Percentiles rank a stretch among this genome's conserved stretches.
phyloP scores from a whole-genome alignment of 2,113 vertebrate genomes.

The Parus major region DNA sequence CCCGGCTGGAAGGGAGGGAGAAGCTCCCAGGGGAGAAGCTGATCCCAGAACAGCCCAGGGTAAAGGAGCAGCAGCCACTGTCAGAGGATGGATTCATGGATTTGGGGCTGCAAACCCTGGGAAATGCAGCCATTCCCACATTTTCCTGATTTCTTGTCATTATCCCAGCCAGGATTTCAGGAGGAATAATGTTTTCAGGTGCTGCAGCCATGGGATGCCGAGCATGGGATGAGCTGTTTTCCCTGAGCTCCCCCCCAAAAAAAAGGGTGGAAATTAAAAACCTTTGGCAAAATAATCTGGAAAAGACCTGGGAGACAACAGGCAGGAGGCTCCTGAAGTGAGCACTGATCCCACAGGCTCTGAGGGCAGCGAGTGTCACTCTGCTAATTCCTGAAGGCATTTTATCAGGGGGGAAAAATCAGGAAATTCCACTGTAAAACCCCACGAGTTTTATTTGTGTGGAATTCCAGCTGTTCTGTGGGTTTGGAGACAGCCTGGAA shows the following conservation, averaged over 20 bases:
- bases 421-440: background rate
- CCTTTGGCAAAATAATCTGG: background rate
- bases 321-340: background rate
- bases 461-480: background rate
- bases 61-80: background rate
- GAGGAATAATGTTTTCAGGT: no score
- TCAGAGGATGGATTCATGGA: background rate
- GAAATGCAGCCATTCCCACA: background rate
- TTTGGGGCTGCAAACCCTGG: rapidly evolving
- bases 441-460: background rate
- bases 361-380: background rate
- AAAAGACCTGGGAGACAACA: background rate
- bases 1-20: background rate
- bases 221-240: rapidly evolving
- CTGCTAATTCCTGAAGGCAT: background rate
- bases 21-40: background rate
- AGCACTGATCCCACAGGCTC: background rate
- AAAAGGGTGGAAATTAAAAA: background rate
- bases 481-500: constrained; percentile 22
- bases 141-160: background rate
- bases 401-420: background rate
- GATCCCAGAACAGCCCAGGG: background rate
- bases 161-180: background rate
- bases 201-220: background rate
- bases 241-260: rapidly evolving